Conservation (phyloP, 2,888 invertebrate genomes). For the Idaea dimidiata region DNA sequence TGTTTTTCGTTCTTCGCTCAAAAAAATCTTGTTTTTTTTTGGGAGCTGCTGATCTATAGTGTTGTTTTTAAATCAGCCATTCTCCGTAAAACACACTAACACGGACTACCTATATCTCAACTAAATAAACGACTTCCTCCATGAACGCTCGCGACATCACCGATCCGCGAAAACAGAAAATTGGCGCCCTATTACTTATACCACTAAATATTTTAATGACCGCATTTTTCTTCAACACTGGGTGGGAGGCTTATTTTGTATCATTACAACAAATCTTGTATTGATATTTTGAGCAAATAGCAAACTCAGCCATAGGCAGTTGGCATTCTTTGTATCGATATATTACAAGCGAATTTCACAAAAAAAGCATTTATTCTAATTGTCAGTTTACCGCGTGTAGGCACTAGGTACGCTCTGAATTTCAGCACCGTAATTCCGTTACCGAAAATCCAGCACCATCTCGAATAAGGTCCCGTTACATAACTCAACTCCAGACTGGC, state of each 20-base stretch:
- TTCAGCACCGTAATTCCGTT: neutral
- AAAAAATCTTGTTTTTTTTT: neutral
- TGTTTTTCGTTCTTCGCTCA: too few relatives aligned
- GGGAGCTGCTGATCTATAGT: neutral
- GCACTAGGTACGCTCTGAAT: too few relatives aligned
- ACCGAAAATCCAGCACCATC: neutral
- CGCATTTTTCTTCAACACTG: conserved; percentile 10
- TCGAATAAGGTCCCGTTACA: conserved; percentile 44
- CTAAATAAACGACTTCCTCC: neutral
- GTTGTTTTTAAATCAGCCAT: neutral
- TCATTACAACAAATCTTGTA: neutral
- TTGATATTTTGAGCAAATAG: too few relatives aligned
- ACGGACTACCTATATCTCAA: conserved; percentile 16
- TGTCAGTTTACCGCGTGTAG: too few relatives aligned
- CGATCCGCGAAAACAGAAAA: conserved; percentile 22
- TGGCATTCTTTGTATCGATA: too few relatives aligned
- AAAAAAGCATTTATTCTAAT: too few relatives aligned
- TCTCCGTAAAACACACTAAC: conserved; percentile 15
- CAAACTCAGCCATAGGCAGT: too few relatives aligned
- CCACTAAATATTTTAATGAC: conserved; percentile 23
- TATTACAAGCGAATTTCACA: too few relatives aligned
- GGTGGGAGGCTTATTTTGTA: neutral
- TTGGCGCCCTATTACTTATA: conserved; percentile 19
- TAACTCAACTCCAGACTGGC: conserved; percentile 66
- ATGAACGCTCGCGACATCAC: conserved; percentile 18